Conservation (phyloP, 1,140 invertebrate species). For the Eumeta japonica region DNA sequence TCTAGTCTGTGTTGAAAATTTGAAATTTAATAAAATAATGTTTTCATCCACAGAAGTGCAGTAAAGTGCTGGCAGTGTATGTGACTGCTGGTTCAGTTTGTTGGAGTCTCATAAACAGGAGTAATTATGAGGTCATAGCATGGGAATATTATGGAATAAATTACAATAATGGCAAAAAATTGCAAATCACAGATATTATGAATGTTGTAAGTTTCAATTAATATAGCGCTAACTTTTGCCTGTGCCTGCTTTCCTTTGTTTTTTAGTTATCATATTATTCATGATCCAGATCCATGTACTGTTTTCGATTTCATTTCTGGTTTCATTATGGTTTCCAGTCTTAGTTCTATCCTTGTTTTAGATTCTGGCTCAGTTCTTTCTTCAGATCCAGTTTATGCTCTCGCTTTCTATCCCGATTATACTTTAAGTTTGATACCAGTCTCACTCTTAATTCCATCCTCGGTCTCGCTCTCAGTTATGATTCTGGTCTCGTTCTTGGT, state of each 20-base stretch:
- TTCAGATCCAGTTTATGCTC: too few species aligned
- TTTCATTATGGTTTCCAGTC: too few species aligned
- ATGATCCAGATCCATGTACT: slow-evolving; percentile 1
- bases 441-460: too few species aligned
- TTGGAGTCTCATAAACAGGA: slow-evolving; percentile 39
- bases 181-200: slow-evolving; percentile 43
- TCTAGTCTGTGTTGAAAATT: background rate
- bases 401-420: too few species aligned
- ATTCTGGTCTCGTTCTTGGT: too few species aligned
- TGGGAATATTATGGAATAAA: slow-evolving; percentile 40
- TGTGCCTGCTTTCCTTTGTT: slow-evolving; percentile 8
- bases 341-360: too few species aligned
- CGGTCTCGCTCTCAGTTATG: too few species aligned
- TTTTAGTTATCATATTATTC: slow-evolving; percentile 7
- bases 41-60: slow-evolving; percentile 29
- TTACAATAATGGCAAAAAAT: slow-evolving; percentile 31
- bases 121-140: slow-evolving; percentile 32
- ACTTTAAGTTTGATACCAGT: too few species aligned
- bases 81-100: slow-evolving; percentile 36
- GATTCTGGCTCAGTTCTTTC: too few species aligned
- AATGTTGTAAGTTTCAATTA: slow-evolving; percentile 35
- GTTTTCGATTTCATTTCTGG: too few species aligned
- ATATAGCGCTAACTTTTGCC: background rate
- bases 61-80: slow-evolving; percentile 36
- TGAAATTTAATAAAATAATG: slow-evolving; percentile 1